phyloP scores from a whole-genome alignment of 1,140 invertebrate species.

The Drosophila setifemur region DNA sequence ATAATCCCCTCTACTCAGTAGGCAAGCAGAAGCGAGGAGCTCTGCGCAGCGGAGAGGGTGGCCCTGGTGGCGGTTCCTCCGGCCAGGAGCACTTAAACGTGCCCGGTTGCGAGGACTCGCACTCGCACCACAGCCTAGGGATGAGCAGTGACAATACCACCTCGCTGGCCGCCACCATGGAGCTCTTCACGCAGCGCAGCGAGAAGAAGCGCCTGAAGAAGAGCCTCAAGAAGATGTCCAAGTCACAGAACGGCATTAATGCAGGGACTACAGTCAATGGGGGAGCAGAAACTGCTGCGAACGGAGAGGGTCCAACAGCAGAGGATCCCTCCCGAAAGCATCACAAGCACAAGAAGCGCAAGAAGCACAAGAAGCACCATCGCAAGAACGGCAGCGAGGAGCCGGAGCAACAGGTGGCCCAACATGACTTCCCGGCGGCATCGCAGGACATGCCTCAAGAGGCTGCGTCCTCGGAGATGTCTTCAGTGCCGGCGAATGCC shows the following conservation, averaged over 20 bases:
- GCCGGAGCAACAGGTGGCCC: slow-evolving; percentile 28
- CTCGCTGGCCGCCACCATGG: slow-evolving; percentile 68
- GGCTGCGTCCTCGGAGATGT: not conserved
- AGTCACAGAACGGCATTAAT: slow-evolving; percentile 86
- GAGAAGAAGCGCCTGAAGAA: slow-evolving; percentile 89
- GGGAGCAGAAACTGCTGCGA: slow-evolving; percentile 6
- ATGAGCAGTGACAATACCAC: slow-evolving; percentile 68
- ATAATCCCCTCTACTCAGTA: slow-evolving; percentile 82
- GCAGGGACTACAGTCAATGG: slow-evolving; percentile 59
- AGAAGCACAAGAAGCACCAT: slow-evolving; percentile 90
- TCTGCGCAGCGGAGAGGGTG: slow-evolving; percentile 39
- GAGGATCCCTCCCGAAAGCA: slow-evolving; percentile 88
- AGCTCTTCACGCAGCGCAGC: slow-evolving; percentile 83
- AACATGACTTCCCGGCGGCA: slow-evolving; percentile 22
- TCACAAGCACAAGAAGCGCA: slow-evolving; percentile 88
- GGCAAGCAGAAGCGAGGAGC: slow-evolving; percentile 75
- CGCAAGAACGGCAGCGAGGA: slow-evolving; percentile 82
- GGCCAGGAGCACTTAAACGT: slow-evolving; percentile 37
- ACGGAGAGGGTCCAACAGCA: slow-evolving; percentile 22
- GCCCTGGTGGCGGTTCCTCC: slow-evolving; percentile 4
- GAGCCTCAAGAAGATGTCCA: slow-evolving; percentile 85
- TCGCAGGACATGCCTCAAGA: slow-evolving; percentile 6
- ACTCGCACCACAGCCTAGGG: slow-evolving; percentile 59
- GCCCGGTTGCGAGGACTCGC: slow-evolving; percentile 51
- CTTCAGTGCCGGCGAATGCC: not conserved